phyloP scores from a whole-genome alignment of 2,797 vertebrate genomes.

The Nyctibius grandis region DNA sequence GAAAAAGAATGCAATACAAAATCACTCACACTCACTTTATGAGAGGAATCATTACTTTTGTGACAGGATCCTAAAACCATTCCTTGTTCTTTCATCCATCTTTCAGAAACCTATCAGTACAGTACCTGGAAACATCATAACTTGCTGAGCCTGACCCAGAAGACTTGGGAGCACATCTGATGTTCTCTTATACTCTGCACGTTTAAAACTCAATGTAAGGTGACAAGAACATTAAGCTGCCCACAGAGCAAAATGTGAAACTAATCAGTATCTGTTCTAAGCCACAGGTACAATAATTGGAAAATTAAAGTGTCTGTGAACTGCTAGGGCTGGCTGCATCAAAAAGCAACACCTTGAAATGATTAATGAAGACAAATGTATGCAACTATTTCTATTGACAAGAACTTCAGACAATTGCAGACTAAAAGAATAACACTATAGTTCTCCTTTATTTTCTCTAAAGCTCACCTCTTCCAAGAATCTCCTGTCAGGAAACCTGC shows the following conservation, averaged over 20 bases:
- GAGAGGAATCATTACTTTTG: neutral
- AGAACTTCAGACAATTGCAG: conserved; percentile 8
- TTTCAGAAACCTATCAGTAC: conserved; percentile 21
- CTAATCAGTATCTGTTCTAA: conserved; percentile 79
- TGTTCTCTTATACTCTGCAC: conserved; percentile 35
- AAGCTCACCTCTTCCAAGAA: neutral
- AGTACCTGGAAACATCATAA: conserved; percentile 20
- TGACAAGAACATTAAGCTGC: conserved; percentile 79
- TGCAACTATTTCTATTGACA: conserved; percentile 59
- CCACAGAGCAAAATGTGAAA: conserved; percentile 76
- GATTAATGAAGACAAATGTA: conserved; percentile 81
- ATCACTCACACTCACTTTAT: neutral
- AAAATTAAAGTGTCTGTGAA: conserved; percentile 71
- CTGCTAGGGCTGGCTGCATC: conserved; percentile 61
- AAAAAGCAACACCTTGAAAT: conserved; percentile 67
- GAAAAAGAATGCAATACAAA: neutral
- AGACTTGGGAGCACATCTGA: conserved; percentile 52
- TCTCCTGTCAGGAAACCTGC: neutral
- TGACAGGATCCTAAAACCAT: neutral
- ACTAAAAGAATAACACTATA: neutral
- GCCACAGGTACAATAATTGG: conserved; percentile 71
- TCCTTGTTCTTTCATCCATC: conserved; percentile 44
- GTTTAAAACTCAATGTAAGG: conserved; percentile 76
- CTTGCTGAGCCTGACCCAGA: conserved; percentile 5
- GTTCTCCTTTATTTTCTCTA: neutral